phyloP scores from a whole-genome alignment of 1,140 invertebrate genomes.

The Acromyrmex charruanus region DNA sequence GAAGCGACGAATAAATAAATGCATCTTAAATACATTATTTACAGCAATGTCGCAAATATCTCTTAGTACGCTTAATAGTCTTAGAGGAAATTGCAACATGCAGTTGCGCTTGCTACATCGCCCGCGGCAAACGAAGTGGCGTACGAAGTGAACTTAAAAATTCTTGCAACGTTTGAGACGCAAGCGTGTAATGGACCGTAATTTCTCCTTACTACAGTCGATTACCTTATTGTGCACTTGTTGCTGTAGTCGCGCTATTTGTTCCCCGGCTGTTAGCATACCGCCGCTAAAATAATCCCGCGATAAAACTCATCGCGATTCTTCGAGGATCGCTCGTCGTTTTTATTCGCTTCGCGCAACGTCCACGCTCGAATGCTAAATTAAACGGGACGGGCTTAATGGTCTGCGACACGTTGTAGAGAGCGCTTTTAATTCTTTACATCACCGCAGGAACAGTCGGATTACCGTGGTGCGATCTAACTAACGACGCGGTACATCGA shows the following conservation, averaged over 20 bases:
- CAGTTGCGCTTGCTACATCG: slow-evolving; percentile 16
- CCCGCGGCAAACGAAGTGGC: slow-evolving; percentile 3
- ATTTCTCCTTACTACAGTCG: slow-evolving; percentile 66
- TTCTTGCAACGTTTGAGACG: slow-evolving; percentile 61
- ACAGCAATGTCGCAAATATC: slow-evolving; percentile 15
- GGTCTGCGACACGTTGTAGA: slow-evolving; percentile 45
- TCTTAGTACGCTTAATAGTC: not conserved
- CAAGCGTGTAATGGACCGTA: slow-evolving; percentile 64
- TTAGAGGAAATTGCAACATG: slow-evolving; percentile 19
- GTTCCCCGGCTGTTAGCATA: slow-evolving; percentile 51
- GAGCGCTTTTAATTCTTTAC: slow-evolving; percentile 67
- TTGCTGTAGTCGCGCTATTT: slow-evolving; percentile 51
- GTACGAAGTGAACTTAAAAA: slow-evolving; percentile 55
- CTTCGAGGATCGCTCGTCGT: slow-evolving; percentile 47
- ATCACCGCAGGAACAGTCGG: slow-evolving; percentile 34
- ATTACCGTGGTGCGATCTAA: slow-evolving; percentile 50
- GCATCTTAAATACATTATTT: slow-evolving; percentile 14
- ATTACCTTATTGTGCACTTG: slow-evolving; percentile 69
- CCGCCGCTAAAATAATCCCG: slow-evolving; percentile 46
- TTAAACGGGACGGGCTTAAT: slow-evolving; percentile 60
- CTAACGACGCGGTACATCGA: slow-evolving; percentile 46
- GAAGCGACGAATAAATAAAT: slow-evolving; percentile 7
- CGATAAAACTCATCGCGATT: slow-evolving; percentile 61
- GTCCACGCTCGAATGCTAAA: slow-evolving; percentile 35
- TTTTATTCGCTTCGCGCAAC: slow-evolving; percentile 51